phyloP scores from a whole-genome alignment of 2,113 vertebrate species.

The Lates calcarifer region DNA sequence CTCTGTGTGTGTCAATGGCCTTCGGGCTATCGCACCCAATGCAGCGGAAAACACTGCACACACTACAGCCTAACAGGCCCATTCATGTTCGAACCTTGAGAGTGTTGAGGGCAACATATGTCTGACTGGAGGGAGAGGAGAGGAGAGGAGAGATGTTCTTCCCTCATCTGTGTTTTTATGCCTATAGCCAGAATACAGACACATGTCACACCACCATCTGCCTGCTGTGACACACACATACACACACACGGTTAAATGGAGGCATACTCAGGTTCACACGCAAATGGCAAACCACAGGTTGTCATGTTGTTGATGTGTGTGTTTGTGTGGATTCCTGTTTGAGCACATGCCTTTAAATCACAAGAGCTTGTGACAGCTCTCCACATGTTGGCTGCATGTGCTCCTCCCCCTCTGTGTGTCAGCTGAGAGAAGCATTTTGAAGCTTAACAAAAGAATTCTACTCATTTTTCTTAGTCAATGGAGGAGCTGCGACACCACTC shows the following conservation, averaged over 20 bases:
- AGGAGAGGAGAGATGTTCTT: constrained; percentile 27
- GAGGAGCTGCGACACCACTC: constrained; percentile 34
- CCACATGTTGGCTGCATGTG: constrained; percentile 31
- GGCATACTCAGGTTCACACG: background rate
- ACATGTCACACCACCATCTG: constrained; percentile 70
- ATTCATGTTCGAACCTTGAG: constrained; percentile 59
- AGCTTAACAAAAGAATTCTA: constrained; percentile 65
- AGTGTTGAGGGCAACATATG: constrained; percentile 53
- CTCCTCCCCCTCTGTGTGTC: constrained; percentile 40
- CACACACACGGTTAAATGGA: constrained; percentile 12
- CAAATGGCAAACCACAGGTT: constrained; percentile 20
- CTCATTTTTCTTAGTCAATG: constrained; percentile 39
- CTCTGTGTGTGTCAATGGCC: constrained; percentile 60
- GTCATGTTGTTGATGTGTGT: constrained; percentile 5
- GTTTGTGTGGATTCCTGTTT: constrained; percentile 23
- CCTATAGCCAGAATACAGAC: constrained; percentile 50
- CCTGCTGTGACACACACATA: constrained; percentile 53
- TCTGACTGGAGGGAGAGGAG: constrained; percentile 33
- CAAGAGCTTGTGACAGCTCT: constrained; percentile 47
- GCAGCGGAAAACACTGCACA: constrained; percentile 64
- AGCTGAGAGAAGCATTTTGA: constrained; percentile 67
- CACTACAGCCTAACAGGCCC: constrained; percentile 54
- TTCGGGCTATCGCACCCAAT: constrained; percentile 69
- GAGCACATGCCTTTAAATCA: constrained; percentile 45
- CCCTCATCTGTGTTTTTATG: constrained; percentile 52